Conservation (phyloP, 2,113 vertebrate species). For the Ophiodon elongatus region DNA sequence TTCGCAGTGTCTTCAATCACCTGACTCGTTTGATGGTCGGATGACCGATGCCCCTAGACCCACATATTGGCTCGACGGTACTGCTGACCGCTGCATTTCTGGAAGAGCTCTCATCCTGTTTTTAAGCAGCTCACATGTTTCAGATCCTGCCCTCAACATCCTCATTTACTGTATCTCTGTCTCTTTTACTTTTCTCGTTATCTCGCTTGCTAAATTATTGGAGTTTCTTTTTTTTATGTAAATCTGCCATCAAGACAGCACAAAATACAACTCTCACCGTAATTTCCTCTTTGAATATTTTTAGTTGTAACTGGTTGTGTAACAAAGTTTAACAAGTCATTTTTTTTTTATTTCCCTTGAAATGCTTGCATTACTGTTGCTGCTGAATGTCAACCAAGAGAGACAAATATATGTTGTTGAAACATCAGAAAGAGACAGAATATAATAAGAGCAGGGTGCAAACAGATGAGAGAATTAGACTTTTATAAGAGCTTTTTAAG, state of each 20-base stretch:
- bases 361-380: not conserved
- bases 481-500: not conserved
- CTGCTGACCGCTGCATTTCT: constrained; percentile 81
- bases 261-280: not conserved
- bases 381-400: not conserved
- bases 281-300: not conserved
- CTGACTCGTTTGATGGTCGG: constrained; percentile 58
- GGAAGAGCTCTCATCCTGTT: constrained; percentile 80
- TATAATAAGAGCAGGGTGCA: not conserved
- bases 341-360: constrained; percentile 8
- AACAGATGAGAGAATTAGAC: not conserved
- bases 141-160: constrained; percentile 83
- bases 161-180: constrained; percentile 74
- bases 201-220: constrained; percentile 6
- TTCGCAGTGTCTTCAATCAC: constrained; percentile 40
- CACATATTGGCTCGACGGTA: constrained; percentile 58
- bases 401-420: not conserved
- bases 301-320: constrained; percentile 11
- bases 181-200: constrained; percentile 11
- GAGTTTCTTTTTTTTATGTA: not conserved
- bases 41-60: constrained; percentile 68
- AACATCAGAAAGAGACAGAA: not conserved
- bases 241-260: not conserved
- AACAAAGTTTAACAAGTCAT: constrained; percentile 26
- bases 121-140: constrained; percentile 80